These are phyloP conservation scores for Clytia hemisphaerica DNA, from an alignment of 30 jellyfish, hydroid and myxozoan species.

Conservation along the genomic window DNA sequence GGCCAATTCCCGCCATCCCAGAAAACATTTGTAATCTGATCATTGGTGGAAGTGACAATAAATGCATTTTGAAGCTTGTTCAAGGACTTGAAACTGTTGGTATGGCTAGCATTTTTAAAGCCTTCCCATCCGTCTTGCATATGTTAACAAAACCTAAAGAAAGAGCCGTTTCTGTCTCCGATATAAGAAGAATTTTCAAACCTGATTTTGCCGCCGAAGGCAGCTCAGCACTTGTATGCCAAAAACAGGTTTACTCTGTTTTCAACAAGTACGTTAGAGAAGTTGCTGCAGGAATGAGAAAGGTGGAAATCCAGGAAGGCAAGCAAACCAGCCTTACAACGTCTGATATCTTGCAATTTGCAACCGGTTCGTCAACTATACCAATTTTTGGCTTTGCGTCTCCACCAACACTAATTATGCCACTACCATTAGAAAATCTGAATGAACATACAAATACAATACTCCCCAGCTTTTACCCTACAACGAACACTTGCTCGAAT, in stretches of 20 bases:
- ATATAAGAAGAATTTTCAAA: neutral
- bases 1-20: constrained; percentile 19
- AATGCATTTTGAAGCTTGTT: neutral
- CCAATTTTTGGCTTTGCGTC: constrained; percentile 9
- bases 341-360: constrained; percentile 22
- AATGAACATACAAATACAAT: too few species aligned
- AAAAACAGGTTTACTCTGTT: constrained; percentile 10
- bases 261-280: constrained; percentile 19
- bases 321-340: too few species aligned
- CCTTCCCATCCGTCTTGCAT: constrained; percentile 7
- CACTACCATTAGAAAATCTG: too few species aligned
- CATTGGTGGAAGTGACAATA: too few species aligned
- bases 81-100: constrained; percentile 32
- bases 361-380: constrained; percentile 9
- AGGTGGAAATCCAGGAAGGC: neutral
- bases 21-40: too few species aligned
- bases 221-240: neutral
- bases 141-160: neutral
- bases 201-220: constrained; percentile 24
- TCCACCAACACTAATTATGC: neutral
- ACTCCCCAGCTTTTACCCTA: too few species aligned
- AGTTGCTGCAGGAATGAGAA: constrained; percentile 23
- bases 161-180: neutral
- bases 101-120: neutral
- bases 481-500: too few species aligned